Conservation (phyloP, 2,113 vertebrate species). For the Aegithalos caudatus region DNA sequence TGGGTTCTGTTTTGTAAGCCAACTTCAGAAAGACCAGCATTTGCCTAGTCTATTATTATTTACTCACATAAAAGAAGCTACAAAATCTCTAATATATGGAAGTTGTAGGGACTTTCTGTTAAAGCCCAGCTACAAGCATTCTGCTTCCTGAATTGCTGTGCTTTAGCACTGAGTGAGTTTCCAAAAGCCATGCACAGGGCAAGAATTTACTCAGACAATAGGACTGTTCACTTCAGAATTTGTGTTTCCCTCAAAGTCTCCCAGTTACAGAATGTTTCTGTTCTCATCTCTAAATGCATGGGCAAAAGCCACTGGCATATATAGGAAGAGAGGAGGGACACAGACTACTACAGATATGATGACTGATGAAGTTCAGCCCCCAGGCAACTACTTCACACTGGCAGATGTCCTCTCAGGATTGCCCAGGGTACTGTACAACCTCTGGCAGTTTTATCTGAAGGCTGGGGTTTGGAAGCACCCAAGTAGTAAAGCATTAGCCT, state of each 20-base stretch:
- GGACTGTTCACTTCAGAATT: neutral
- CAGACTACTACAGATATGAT: neutral
- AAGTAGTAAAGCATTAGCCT: neutral
- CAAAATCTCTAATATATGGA: neutral
- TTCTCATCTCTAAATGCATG: neutral
- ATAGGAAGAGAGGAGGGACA: neutral
- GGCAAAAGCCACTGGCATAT: neutral
- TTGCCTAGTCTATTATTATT: neutral
- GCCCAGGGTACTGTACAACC: neutral
- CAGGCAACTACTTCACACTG: neutral
- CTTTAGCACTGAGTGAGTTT: neutral
- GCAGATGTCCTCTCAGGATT: neutral
- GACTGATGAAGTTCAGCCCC: neutral
- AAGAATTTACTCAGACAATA: constrained; percentile 5
- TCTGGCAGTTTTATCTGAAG: neutral
- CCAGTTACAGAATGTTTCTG: neutral
- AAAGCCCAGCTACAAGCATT: neutral
- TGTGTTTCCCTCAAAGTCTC: neutral
- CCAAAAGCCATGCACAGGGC: neutral
- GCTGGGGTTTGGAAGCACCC: neutral
- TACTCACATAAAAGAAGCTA: neutral
- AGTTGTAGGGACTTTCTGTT: neutral
- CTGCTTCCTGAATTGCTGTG: neutral
- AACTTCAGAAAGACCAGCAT: neutral
- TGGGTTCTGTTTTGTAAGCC: neutral